phyloP scores from a whole-genome alignment of 2,888 invertebrate genomes.

The Chrysina gloriosa region DNA sequence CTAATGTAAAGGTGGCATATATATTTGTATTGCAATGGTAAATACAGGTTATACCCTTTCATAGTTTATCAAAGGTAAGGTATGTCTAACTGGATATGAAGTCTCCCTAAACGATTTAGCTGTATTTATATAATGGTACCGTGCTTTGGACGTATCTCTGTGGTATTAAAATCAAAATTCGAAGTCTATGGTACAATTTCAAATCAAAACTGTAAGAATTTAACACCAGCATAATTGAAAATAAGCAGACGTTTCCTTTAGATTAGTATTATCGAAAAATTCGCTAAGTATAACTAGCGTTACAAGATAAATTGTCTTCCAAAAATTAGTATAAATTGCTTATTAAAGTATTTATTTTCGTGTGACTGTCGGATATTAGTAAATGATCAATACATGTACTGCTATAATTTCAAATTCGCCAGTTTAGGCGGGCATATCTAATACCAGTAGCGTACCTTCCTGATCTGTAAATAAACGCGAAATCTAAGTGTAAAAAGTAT shows the following conservation, averaged over 20 bases:
- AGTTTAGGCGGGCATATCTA: no score
- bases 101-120: background rate
- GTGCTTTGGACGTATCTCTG: background rate
- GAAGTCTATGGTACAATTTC: conserved; percentile 21
- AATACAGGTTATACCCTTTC: conserved; percentile 15
- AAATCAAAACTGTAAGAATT: conserved; percentile 25
- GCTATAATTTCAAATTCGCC: no score
- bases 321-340: no score
- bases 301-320: no score
- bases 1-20: conserved; percentile 42
- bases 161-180: conserved; percentile 23
- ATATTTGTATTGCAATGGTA: conserved; percentile 7
- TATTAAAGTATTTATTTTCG: no score
- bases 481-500: conserved; percentile 19
- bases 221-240: conserved; percentile 16
- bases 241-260: background rate
- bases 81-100: conserved; percentile 8
- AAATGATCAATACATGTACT: no score
- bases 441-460: no score
- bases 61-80: conserved; percentile 14
- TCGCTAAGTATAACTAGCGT: no score
- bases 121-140: background rate
- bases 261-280: no score
- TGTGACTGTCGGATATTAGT: no score
- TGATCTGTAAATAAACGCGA: conserved; percentile 12